A percentile compares a stretch with the other conserved stretches of the same genome.
phyloP scores from a whole-genome alignment of 2,797 vertebrate genomes.

The Eurystomus glaucurus region DNA sequence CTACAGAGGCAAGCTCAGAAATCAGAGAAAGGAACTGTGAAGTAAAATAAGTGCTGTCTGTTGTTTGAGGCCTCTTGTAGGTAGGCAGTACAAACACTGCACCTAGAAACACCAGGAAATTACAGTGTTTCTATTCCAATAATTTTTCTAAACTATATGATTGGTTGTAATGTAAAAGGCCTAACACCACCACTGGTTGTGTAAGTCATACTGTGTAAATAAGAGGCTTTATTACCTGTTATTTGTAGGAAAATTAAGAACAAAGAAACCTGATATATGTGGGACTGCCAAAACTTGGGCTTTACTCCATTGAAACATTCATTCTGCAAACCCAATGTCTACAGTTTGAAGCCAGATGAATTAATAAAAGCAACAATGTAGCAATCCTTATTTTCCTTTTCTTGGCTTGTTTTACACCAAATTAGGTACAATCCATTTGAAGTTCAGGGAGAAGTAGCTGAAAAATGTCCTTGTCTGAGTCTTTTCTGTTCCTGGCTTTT shows the following conservation, averaged over 20 bases:
- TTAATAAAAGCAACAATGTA: neutral
- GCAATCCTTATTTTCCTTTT: neutral
- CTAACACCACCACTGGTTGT: neutral
- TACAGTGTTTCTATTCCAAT: neutral
- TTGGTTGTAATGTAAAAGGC: neutral
- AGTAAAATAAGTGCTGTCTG: neutral
- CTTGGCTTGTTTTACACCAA: neutral
- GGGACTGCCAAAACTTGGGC: neutral
- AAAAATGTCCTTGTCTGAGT: neutral
- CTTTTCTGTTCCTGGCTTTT: neutral
- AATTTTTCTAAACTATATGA: neutral
- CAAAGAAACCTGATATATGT: neutral
- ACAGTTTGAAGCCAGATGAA: neutral
- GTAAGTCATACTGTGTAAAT: neutral
- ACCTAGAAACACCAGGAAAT: neutral
- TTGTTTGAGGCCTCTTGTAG: neutral
- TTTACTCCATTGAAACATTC: neutral
- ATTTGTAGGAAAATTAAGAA: neutral
- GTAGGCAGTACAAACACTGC: neutral
- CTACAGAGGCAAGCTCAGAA: conserved; percentile 22
- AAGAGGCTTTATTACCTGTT: neutral
- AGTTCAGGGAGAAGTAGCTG: neutral
- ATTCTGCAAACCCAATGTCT: neutral
- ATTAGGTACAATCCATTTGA: neutral
- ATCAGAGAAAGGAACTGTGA: neutral